These are phyloP conservation scores for Pseudolaguvia tuberculata DNA, from an alignment of 2,113 vertebrate genomes.

Conservation along the genomic window DNA sequence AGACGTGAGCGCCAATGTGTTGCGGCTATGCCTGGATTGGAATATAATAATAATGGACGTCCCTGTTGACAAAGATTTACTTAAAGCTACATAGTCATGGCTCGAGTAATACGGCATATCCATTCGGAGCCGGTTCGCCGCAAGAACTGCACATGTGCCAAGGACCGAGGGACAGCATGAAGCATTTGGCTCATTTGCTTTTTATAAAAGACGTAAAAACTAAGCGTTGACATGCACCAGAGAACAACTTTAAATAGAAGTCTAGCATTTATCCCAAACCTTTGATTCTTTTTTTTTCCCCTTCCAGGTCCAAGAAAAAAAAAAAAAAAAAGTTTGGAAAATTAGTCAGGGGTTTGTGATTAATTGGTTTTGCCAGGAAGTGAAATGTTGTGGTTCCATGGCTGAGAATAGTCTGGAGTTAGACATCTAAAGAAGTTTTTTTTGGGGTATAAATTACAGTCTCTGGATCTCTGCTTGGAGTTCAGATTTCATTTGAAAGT, in stretches of 20 bases:
- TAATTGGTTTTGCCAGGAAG: conserved; percentile 61
- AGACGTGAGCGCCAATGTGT: conserved; percentile 38
- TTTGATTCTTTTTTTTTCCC: conserved; percentile 3
- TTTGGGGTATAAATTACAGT: conserved; percentile 7
- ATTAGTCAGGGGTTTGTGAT: conserved; percentile 61
- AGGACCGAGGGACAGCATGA: conserved; percentile 59
- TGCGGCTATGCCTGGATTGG: conserved; percentile 60
- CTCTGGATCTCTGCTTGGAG: conserved; percentile 4
- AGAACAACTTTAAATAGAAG: conserved; percentile 45
- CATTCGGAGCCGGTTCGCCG: conserved; percentile 42
- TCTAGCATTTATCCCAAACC: conserved; percentile 1
- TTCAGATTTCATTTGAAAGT: background rate
- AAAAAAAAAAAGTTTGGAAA: conserved; percentile 48
- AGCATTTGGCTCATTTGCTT: conserved; percentile 66
- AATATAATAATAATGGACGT: conserved; percentile 73
- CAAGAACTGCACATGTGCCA: conserved; percentile 38
- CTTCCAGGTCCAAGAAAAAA: conserved; percentile 17
- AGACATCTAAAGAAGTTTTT: conserved; percentile 9
- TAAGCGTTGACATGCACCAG: conserved; percentile 30
- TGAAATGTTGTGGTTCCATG: conserved; percentile 26
- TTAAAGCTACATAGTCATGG: conserved; percentile 71
- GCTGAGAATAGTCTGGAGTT: background rate
- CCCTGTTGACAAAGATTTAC: conserved; percentile 67
- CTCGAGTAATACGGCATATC: conserved; percentile 65
- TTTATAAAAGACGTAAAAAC: conserved; percentile 64